phyloP scores from a whole-genome alignment of 2,888 invertebrate species.

The Drosophila antonietae region DNA sequence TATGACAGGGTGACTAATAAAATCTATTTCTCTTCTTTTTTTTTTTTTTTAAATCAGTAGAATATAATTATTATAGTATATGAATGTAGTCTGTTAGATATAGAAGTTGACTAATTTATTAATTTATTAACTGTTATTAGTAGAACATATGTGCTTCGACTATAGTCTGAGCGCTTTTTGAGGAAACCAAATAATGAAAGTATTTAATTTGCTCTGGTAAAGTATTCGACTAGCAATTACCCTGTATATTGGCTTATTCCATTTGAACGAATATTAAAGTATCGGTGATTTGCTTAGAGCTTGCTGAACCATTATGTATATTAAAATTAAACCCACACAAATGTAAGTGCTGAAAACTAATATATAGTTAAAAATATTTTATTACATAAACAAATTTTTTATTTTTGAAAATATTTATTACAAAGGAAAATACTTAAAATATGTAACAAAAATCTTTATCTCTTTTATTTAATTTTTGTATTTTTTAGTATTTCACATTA shows the following conservation, averaged over 20 bases:
- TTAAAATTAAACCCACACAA: too few relatives aligned
- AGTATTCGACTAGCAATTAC: neutral
- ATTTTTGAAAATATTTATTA: too few relatives aligned
- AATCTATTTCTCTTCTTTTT: neutral
- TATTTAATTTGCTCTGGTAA: neutral
- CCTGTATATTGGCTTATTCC: neutral
- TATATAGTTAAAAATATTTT: too few relatives aligned
- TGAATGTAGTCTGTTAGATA: neutral
- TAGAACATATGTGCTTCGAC: conserved; percentile 7
- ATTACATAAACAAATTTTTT: too few relatives aligned
- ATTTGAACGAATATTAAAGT: too few relatives aligned
- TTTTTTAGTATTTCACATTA: too few relatives aligned
- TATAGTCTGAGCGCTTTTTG: neutral
- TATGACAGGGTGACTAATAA: neutral
- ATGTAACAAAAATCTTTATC: too few relatives aligned
- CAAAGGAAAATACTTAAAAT: too few relatives aligned
- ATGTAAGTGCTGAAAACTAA: too few relatives aligned
- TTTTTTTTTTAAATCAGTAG: neutral
- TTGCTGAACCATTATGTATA: neutral
- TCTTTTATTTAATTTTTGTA: too few relatives aligned
- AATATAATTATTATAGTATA: too few relatives aligned
- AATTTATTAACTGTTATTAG: neutral
- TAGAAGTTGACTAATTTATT: neutral
- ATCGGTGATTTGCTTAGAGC: neutral
- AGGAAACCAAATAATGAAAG: too few relatives aligned